Evolutionary conservation across 1,140 invertebrate genomes (phyloP), one percentile per base, ranked within the genome.

Genomic region (Thrips palmi): DNA sequence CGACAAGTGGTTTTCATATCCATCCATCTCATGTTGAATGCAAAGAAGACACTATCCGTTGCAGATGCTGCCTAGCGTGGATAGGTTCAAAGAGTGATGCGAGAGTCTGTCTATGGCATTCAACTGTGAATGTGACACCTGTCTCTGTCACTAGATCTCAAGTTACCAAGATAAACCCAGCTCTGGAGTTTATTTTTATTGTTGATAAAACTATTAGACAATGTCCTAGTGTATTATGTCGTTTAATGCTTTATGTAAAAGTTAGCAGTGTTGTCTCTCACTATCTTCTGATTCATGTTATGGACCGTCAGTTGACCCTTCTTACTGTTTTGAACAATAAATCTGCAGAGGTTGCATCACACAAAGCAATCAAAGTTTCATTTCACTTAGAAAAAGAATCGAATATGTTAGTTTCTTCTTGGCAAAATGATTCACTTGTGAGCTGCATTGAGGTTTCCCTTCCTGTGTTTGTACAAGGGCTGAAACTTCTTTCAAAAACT

Each of bases 251-350:
- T 15, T 21, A 22, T 17, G 29, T 25, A 22, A 20, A 41, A 36
- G 4, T 29, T 18, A 24, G 10, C 3, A 19, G 24, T 20, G 14
- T 27, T 7, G 15, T 8, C 19, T 30, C 21, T 10, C 33, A 41
- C 17, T 36, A 35, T 22, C 20, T 41, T 14, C 29, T 41, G 15
- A 11, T 41, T 6, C 36, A 33, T 33, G 22, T 41, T 10, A 41
- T 41, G 40, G 40, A 41, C 32, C 35, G 23, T 22, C 20, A 29
- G 14, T 30, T 41, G n/a, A 22, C 24, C 14, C n/a, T 41, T 21
- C 25, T 41, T 11, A 24, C 30, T 12, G 28, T 17, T 17, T 32
- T 23, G 18, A 31, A 22, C 6, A 20, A 31, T 14, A 18, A 24
- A 11, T 12, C 15, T 4, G 23, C 18, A 2, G 15, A 29, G 18